Base-by-base conservation (phyloP, 2,797 vertebrate genomes). In the Acanthurus tractus region DNA sequence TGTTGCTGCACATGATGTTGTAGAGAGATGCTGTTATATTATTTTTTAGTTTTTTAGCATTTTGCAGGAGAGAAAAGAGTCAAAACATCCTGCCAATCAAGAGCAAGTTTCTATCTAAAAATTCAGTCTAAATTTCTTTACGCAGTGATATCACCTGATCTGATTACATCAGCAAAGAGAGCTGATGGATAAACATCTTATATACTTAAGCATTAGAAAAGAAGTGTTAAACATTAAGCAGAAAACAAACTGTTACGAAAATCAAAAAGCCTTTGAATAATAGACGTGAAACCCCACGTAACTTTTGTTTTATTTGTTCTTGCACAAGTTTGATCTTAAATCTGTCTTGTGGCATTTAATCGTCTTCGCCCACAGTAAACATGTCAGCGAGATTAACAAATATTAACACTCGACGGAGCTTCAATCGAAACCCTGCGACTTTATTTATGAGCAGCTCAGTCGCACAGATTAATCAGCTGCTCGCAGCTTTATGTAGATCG, bases 361-460 rank as follows among this genome's bases (percentile, higher is more conserved):
- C 18, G 15, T 63, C 57, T 6, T 3, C 48, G 0, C 23, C 9
- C n/a, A 18, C 59, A 36, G 81, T 74, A 56, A 83, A 87, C 83
- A 65, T 76, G 70, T 55, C 78, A 81, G 74, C 45, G 45, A 53
- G 44, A 55, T 55, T 73, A 85, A 82, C 82, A 50, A 50, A 29
- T 68, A 76, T 44, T 66, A 81, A 78, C 56, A 67, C 63, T 73
- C 66, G 61, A 76, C 22, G 53, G 78, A 66, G 77, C 75, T 76
- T 56, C 57, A 75, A 57, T 70, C 6, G 14, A 58, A 58, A 23
- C 29, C n/a, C 10, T 63, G n/a, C 25, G 49, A 44, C 63, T 74
- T 78, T 54, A 63, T 46, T 67, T 50, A 65, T 50, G 63, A 71
- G 56, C 48, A 63, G 72, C 63, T 55, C 42, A 67, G 80, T 77